These are phyloP conservation scores for Eucidaris tribuloides DNA, from an alignment of 35 echinoderm and acorn worm genomes.

Conservation along the genomic window DNA sequence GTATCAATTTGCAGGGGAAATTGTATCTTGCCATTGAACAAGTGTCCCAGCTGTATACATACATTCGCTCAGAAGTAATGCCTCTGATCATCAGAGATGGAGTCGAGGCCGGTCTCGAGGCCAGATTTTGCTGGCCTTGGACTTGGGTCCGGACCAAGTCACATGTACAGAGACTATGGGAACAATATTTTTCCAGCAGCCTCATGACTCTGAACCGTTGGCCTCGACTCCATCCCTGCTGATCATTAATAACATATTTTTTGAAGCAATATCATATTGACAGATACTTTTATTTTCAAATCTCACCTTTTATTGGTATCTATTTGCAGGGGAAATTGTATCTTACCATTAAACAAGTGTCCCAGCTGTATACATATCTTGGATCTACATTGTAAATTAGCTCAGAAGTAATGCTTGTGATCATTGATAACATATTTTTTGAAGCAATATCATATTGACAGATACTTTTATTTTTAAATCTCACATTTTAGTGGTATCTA, in stretches of 20 bases:
- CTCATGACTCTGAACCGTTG: too few relatives aligned
- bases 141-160: too few relatives aligned
- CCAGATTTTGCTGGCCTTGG: too few relatives aligned
- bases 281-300: not conserved
- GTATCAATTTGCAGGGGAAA: conserved; percentile 45
- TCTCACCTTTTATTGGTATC: not conserved
- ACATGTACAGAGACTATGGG: too few relatives aligned
- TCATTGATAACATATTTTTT: not conserved
- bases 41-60: conserved; percentile 73
- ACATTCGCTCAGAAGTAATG: too few relatives aligned
- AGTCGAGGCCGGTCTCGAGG: too few relatives aligned
- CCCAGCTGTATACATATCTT: conserved; percentile 48
- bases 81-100: too few relatives aligned
- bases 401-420: not conserved
- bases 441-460: not conserved
- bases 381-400: too few relatives aligned
- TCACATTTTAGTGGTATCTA: not conserved
- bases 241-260: not conserved
- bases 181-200: too few relatives aligned
- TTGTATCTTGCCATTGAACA: conserved; percentile 65
- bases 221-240: too few relatives aligned
- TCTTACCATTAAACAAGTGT: conserved; percentile 68
- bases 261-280: not conserved
- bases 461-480: not conserved
- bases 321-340: conserved; percentile 69